Conservation (phyloP, 2,113 vertebrate species). For the Aix galericulata region DNA sequence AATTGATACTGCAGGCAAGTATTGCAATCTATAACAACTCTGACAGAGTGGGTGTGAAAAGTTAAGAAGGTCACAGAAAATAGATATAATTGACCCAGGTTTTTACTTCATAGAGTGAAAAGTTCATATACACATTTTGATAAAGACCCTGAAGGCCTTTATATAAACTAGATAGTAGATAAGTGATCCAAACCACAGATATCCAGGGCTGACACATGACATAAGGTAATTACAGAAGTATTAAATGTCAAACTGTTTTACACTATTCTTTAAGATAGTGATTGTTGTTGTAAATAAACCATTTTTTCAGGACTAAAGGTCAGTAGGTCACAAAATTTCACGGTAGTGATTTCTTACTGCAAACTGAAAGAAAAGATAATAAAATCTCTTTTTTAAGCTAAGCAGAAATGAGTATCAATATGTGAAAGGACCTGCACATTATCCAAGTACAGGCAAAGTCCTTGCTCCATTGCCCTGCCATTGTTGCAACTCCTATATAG, state of each 20-base stretch:
- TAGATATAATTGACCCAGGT: constrained; percentile 56
- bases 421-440: not conserved
- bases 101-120: constrained; percentile 72
- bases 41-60: constrained; percentile 56
- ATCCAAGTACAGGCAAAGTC: not conserved
- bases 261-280: constrained; percentile 9
- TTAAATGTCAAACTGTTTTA: constrained; percentile 44
- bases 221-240: constrained; percentile 53
- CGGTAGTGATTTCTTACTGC: not conserved
- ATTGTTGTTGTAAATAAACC: constrained; percentile 43
- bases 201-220: constrained; percentile 35
- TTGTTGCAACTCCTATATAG: not conserved
- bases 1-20: constrained; percentile 62
- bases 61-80: constrained; percentile 70
- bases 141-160: constrained; percentile 29
- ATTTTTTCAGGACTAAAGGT: constrained; percentile 25
- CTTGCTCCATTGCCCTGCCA: not conserved
- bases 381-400: constrained; percentile 9
- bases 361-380: not conserved
- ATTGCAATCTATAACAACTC: constrained; percentile 37
- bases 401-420: not conserved
- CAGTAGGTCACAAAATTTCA: constrained; percentile 23
- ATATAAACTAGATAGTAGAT: constrained; percentile 54
- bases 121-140: constrained; percentile 73
- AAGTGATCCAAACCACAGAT: constrained; percentile 54